Evolutionary conservation across 2,797 vertebrate genomes (phyloP), one percentile per base, ranked within the genome.

Genomic region (Chrysocyon brachyurus): DNA sequence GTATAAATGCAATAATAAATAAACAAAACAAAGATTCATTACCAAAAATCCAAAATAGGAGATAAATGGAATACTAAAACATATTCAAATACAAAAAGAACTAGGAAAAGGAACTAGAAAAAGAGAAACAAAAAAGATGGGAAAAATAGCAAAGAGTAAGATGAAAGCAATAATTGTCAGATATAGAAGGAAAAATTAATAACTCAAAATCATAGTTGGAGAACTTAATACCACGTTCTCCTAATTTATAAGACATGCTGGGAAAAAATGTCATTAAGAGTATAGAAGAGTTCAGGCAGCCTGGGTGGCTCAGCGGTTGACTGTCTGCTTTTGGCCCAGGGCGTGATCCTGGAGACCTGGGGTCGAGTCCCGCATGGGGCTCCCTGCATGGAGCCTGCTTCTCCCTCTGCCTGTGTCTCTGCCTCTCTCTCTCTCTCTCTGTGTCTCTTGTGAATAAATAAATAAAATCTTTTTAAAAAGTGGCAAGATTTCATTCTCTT

Each of bases 61-160:
- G 64, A 89, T 73, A 79, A 64, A 79, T 70, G 26, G 17, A 96
- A 91, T 82, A 68, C 15, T 75, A 82, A 59, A 66, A 87, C 54
- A 66, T 54, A 16, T 4, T 64, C 6, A n/a, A 84, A 73, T 61
- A 68, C 19, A 63, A 90, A 78, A 85, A 16, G 24, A 54, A 59
- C 6, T 17, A 81, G 24, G 17, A 72, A 57, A 88, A 83, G n/a
- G 28, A 66, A 36, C 7, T 15, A 79, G 28, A 12, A 79, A 59
- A 70, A 70, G 21, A 78, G 61, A 7, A 96, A 49, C 5, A 26
- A 83, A 88, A 54, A 70, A 46, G 21, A 75, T 64, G 8, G 36
- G 11, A 3, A 64, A 78, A 90, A 66, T 54, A 88, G 61, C 56
- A 54, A 91, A 96, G 52, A 73, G 3, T 9, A 66, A 82, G 56